Conservation (phyloP, 2,888 invertebrate genomes). For the Hypsopygia costalis region DNA sequence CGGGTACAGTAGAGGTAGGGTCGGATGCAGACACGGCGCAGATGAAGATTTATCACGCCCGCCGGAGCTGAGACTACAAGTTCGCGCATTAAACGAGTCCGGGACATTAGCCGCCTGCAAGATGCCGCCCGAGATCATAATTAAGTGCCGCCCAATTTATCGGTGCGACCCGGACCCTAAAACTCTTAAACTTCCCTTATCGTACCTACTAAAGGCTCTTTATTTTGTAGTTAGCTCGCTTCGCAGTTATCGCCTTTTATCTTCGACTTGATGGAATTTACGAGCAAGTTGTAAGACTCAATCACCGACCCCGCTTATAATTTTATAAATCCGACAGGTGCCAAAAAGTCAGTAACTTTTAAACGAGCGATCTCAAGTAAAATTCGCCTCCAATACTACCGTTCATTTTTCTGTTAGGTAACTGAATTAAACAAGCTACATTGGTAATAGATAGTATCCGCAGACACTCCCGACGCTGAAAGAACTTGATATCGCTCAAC, state of each 20-base stretch:
- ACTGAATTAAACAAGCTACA: constrained; percentile 25
- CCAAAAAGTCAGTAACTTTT: not conserved
- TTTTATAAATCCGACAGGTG: not conserved
- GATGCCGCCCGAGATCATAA: constrained; percentile 80
- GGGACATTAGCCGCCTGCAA: constrained; percentile 79
- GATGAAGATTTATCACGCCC: constrained; percentile 78
- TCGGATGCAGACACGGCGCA: constrained; percentile 43
- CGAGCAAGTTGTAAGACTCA: constrained; percentile 9
- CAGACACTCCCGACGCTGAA: constrained; percentile 34
- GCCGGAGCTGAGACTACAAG: constrained; percentile 74
- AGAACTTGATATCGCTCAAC: constrained; percentile 50
- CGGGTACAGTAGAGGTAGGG: constrained; percentile 25
- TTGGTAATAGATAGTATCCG: constrained; percentile 30
- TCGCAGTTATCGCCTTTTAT: constrained; percentile 68
- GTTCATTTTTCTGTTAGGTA: not conserved
- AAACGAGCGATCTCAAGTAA: not conserved
- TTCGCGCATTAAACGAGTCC: constrained; percentile 79
- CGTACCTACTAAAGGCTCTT: constrained; percentile 74
- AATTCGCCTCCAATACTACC: not conserved
- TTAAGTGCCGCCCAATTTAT: constrained; percentile 81
- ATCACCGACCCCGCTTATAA: constrained; percentile 12
- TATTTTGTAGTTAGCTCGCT: constrained; percentile 74
- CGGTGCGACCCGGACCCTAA: constrained; percentile 73
- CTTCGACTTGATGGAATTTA: constrained; percentile 39
- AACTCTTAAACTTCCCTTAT: constrained; percentile 78